phyloP scores from a whole-genome alignment of 2,888 invertebrate genomes.

The Sisyra terminalis region DNA sequence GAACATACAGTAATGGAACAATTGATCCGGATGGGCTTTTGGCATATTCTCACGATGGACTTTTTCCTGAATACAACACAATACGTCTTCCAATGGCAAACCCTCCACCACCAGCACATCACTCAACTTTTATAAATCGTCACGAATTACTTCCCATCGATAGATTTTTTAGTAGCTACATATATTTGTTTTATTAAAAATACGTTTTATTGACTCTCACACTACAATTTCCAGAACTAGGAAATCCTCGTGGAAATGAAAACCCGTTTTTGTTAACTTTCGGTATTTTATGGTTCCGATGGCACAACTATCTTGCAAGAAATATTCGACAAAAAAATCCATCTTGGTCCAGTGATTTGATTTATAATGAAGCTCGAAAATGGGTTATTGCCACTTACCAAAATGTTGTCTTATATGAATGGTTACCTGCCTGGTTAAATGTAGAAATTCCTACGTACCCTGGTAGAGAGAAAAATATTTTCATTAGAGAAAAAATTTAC shows the following conservation, averaged over 20 bases:
- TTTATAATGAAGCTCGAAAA: conserved; percentile 37
- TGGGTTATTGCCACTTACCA: conserved; percentile 38
- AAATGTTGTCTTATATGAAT: conserved; percentile 30
- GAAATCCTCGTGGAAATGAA: conserved; percentile 35
- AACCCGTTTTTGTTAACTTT: conserved; percentile 34
- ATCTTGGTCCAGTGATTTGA: conserved; percentile 28
- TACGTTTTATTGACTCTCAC: not conserved
- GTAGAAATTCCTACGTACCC: conserved; percentile 7
- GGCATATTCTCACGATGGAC: conserved; percentile 24
- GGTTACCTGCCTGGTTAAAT: conserved; percentile 30
- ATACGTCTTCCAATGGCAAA: conserved; percentile 36
- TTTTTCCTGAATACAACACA: conserved; percentile 33
- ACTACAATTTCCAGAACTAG: conserved; percentile 24
- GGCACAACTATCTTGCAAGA: conserved; percentile 33
- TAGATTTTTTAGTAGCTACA: conserved; percentile 35
- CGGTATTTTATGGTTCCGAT: conserved; percentile 35
- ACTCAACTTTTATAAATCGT: conserved; percentile 21
- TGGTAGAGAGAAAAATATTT: not conserved
- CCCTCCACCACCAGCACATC: conserved; percentile 35
- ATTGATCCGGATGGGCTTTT: conserved; percentile 27
- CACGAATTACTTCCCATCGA: conserved; percentile 28
- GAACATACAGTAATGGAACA: conserved; percentile 30
- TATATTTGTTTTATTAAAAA: no score
- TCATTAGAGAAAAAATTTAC: not conserved
- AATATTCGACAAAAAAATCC: conserved; percentile 20